Conservation (phyloP, 2,113 vertebrate species). For the Glaucomys volans region DNA sequence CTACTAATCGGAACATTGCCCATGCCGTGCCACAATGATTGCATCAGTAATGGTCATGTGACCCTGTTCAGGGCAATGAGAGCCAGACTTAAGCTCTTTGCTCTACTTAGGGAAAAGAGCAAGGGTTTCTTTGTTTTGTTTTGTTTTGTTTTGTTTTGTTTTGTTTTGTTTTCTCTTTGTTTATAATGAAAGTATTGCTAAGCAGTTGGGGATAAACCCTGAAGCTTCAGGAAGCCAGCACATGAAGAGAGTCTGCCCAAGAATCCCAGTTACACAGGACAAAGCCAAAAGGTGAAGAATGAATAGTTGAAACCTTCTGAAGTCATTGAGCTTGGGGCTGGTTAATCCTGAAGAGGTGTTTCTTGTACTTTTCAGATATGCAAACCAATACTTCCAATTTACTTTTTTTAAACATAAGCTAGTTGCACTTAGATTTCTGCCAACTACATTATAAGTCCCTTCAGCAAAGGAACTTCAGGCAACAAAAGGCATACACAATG, state of each 20-base stretch:
- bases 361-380: not conserved
- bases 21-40: not conserved
- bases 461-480: conserved; percentile 14
- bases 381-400: not conserved
- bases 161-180: not conserved
- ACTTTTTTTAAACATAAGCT: not conserved
- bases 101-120: not conserved
- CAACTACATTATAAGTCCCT: not conserved
- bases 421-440: not conserved
- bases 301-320: not conserved
- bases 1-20: not conserved
- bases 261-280: not conserved
- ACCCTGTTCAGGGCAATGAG: not conserved
- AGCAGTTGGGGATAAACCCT: not conserved
- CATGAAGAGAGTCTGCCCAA: not conserved
- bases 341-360: not conserved
- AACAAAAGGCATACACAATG: not conserved
- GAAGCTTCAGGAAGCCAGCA: not conserved
- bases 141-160: not conserved
- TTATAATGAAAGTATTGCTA: conserved; percentile 1
- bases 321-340: not conserved
- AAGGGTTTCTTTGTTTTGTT: not conserved
- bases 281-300: not conserved
- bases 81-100: not conserved
- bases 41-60: not conserved